These are phyloP conservation scores for Torymus tubicola DNA, from an alignment of 2,888 invertebrate genomes.

Conservation along the genomic window DNA sequence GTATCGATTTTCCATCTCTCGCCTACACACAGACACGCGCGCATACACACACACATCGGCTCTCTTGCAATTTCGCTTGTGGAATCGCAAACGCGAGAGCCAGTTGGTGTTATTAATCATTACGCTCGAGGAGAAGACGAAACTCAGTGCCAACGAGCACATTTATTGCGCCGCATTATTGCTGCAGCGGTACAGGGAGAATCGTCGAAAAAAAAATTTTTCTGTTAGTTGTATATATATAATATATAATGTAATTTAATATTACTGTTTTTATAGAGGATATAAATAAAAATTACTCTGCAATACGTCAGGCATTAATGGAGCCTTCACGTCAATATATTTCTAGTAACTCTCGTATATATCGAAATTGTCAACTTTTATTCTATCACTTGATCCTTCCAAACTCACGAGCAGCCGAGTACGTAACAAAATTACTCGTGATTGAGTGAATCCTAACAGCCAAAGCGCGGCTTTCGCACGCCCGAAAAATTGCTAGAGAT, in stretches of 20 bases:
- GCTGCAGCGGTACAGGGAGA: too few species aligned
- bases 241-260: too few species aligned
- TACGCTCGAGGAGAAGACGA: neutral
- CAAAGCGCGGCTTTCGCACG: slow-evolving; percentile 21
- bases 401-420: neutral
- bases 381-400: neutral
- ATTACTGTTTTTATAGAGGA: too few species aligned
- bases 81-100: neutral
- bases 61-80: slow-evolving; percentile 40
- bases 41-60: slow-evolving; percentile 1
- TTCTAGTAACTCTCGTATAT: neutral
- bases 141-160: neutral
- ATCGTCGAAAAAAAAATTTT: too few species aligned
- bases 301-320: too few species aligned
- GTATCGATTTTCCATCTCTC: slow-evolving; percentile 29
- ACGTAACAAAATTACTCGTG: slow-evolving; percentile 31
- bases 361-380: neutral
- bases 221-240: too few species aligned
- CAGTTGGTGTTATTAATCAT: slow-evolving; percentile 29
- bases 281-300: too few species aligned
- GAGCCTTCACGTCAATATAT: too few species aligned
- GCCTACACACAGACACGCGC: too few species aligned
- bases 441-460: slow-evolving; percentile 15
- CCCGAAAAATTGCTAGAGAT: slow-evolving; percentile 1
- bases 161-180: too few species aligned